phyloP scores from a whole-genome alignment of 30 jellyfish, hydroid and myxozoan species.

The Euphysa ruthae region DNA sequence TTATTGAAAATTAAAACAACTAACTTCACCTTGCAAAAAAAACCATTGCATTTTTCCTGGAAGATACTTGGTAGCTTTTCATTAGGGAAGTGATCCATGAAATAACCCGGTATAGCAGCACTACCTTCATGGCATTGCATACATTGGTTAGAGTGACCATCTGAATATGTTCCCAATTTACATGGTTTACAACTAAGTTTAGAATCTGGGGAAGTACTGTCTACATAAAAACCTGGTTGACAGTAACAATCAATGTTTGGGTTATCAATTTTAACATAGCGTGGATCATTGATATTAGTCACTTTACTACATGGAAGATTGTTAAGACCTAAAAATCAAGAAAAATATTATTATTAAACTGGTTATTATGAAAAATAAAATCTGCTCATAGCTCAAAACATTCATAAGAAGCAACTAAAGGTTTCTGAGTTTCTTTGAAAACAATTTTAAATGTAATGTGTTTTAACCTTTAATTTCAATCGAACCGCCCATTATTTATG shows the following conservation, averaged over 20 bases:
- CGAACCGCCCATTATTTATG: too few species aligned
- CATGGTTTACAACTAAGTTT: background rate
- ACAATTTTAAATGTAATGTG: too few species aligned
- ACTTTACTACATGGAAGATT: too few species aligned
- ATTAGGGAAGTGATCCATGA: slow-evolving; percentile 34
- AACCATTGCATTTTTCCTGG: slow-evolving; percentile 58
- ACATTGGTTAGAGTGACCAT: slow-evolving; percentile 24
- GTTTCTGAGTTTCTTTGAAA: too few species aligned
- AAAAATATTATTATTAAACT: too few species aligned
- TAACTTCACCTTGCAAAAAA: slow-evolving; percentile 28
- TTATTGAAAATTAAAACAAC: background rate
- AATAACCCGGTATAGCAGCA: slow-evolving; percentile 80
- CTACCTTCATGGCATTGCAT: slow-evolving; percentile 50
- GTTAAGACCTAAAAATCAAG: too few species aligned
- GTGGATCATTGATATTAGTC: background rate
- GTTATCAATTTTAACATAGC: background rate
- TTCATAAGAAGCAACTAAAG: too few species aligned
- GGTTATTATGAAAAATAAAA: too few species aligned
- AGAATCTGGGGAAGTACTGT: background rate
- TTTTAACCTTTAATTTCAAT: too few species aligned
- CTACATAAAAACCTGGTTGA: slow-evolving; percentile 59
- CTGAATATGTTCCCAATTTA: slow-evolving; percentile 2
- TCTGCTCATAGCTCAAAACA: too few species aligned
- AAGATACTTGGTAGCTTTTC: slow-evolving; percentile 44
- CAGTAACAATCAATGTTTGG: slow-evolving; percentile 37